Base-by-base conservation (phyloP, 2,888 invertebrate genomes). In the Dasysyrphus tricinctus region DNA sequence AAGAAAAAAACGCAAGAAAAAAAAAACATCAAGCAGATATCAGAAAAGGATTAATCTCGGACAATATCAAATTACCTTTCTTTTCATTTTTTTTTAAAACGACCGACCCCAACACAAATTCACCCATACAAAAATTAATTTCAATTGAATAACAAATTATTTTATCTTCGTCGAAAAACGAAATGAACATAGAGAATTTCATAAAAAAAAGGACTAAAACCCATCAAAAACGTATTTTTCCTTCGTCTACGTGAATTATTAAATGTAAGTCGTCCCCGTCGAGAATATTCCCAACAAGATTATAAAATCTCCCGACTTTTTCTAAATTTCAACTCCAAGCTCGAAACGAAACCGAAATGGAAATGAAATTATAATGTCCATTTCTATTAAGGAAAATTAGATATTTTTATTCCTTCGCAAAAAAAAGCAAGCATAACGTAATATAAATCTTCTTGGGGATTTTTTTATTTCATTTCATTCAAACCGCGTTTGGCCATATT, bases 361-460 rank as follows among this genome's bases (percentile, higher is more conserved):
- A 86, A 86, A 86, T 86, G 86, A 86, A 86, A 86, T 86, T 86
- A 86, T 86, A 86, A 86, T 82, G 86, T 86, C 86, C 86, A 86
- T 86, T 86, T 86, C 86, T 86, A 86, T 86, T 82, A 86, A 65
- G 70, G 82, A 86, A 86, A 86, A 86, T 86, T 86, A 86, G 86
- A 86, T 86, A 86, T 78, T 78, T 79, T 70, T 69, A 19, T 72
- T 51, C 49, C 54, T 51, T 19, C 51, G 8, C 8, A 59, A 39
- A 59, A 59, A 49, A 37, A 65, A 74, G 54, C 56, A 69, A 81
- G 49, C 72, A 72, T 82, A 81, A 86, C 65, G 81, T 74, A 85
- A 85, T 85, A 85, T 77, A 85, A 81, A 81, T 81, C 81, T 81
- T 47, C 65, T 69, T 47, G 51, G 34, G 69, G 59, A 49, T 56